Evolutionary conservation across 2,888 invertebrate species (phyloP), one percentile per base, ranked within the genome.

Genomic region (Steinernema scapterisci): DNA sequence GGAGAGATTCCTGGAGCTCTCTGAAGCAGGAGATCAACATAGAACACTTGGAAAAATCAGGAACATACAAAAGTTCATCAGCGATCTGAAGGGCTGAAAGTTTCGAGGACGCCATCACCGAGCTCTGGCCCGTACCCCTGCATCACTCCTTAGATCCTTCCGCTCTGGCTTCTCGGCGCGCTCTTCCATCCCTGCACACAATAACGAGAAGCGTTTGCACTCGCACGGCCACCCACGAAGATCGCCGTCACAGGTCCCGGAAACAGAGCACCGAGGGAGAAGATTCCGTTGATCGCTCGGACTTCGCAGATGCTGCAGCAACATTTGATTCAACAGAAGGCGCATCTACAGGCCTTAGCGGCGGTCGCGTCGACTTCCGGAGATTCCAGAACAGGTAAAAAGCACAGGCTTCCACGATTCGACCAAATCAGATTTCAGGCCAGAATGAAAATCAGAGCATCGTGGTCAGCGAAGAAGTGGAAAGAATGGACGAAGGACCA

Each of bases 311-410:
- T 25, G 23, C 16, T 54, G 3, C 54, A 54, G 23, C 13, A 11
- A 6, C 54, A 54, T 13, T 6, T 63, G 16, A 27, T 31, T 7
- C 63, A 63, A 7, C 63, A 63, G 31, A 3, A 27, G 19, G 63
- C 63, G 16, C 63, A 63, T 27, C 38, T 63, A 7, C 63, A 63
- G 63, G 63, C 63, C 13, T 27, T 63, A 27, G 63, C 63, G 63
- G 63, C 63, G 19, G 48, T 48, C 63, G 63, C 63, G 2, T 31
- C 63, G 16, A 31, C 63, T 31, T 63, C 63, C 63, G 38, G 16
- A 5, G 27, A 21, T 54, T 23, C 21, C 54, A 21, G 19, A 21
- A 16, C 7, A 5, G 48, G n/a, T 19, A 19, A 19, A 5, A 5
- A 38, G 38, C 9, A 9, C 38, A n/a, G n/a, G n/a, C n/a, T n/a